These are phyloP conservation scores for Temnopleurus reevesii DNA, from an alignment of 53 echinoderm and acorn worm species.

Conservation along the genomic window DNA sequence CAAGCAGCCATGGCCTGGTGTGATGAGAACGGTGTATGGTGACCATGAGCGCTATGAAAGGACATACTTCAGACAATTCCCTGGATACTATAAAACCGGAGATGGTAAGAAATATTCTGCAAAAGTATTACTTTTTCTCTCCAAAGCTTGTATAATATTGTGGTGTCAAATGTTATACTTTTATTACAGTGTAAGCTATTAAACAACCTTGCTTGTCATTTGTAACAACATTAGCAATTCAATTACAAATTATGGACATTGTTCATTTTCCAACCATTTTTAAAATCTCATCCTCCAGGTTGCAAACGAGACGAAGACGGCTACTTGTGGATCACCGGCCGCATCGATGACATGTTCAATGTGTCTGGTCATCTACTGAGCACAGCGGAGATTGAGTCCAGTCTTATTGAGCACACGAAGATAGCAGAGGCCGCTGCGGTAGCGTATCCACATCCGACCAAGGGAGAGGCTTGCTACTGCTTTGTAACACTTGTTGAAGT, in stretches of 20 bases:
- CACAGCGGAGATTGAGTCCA: slow-evolving; percentile 93
- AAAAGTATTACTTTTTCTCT: background rate
- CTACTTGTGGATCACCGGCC: slow-evolving; percentile 96
- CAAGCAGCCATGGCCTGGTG: slow-evolving; percentile 94
- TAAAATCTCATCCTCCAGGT: slow-evolving; percentile 63
- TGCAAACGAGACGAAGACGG: slow-evolving; percentile 91
- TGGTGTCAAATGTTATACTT: too few species aligned
- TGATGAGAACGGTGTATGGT: slow-evolving; percentile 92
- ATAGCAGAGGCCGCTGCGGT: slow-evolving; percentile 94
- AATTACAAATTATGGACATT: too few species aligned
- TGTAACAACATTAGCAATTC: too few species aligned
- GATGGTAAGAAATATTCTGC: slow-evolving; percentile 86
- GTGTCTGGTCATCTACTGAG: slow-evolving; percentile 97
- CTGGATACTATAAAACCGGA: slow-evolving; percentile 94
- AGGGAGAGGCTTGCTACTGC: slow-evolving; percentile 92
- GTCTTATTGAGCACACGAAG: slow-evolving; percentile 78
- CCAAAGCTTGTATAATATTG: background rate
- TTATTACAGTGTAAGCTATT: too few species aligned
- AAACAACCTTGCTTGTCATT: too few species aligned
- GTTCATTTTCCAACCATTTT: too few species aligned
- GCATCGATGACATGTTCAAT: slow-evolving; percentile 99
- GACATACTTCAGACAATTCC: slow-evolving; percentile 93
- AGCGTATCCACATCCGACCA: slow-evolving; percentile 86
- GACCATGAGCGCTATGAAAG: slow-evolving; percentile 85
- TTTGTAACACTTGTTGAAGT: slow-evolving; percentile 93